Evolutionary conservation across 2,113 vertebrate species (phyloP).

Genomic region (Pungitius pungitius): DNA sequence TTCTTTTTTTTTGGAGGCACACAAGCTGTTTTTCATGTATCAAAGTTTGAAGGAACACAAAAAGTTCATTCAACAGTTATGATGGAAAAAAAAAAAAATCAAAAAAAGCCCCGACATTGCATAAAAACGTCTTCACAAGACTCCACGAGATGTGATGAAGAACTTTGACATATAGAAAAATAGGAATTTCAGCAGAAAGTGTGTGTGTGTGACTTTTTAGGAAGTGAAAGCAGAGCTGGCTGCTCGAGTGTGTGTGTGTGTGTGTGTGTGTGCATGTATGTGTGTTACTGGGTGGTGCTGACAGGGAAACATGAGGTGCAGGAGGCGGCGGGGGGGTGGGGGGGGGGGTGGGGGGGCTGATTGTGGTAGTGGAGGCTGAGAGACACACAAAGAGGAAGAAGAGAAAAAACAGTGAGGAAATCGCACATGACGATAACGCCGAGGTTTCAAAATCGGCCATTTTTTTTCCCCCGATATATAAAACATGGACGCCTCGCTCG

Average conservation of each 20-base stretch:
- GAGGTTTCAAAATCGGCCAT: conserved; percentile 31
- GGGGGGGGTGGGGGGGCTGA: background rate
- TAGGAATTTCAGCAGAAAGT: conserved; percentile 56
- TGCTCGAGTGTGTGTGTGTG: conserved; percentile 34
- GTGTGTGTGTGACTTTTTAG: conserved; percentile 63
- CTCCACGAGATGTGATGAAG: conserved; percentile 47
- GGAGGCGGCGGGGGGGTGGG: background rate
- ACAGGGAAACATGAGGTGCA: conserved; percentile 64
- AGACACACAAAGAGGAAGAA: conserved; percentile 66
- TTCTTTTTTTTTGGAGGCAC: background rate
- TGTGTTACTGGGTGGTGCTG: conserved; percentile 49
- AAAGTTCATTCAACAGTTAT: conserved; percentile 51
- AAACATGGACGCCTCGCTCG: conserved; percentile 44
- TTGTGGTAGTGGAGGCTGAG: background rate
- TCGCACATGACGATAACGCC: conserved; percentile 54
- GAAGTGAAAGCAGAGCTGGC: conserved; percentile 77
- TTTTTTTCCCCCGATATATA: conserved; percentile 52
- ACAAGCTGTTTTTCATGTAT: background rate
- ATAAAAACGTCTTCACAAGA: conserved; percentile 40
- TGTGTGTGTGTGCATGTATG: conserved; percentile 38
- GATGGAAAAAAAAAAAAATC: conserved; percentile 25
- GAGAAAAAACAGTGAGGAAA: conserved; percentile 73
- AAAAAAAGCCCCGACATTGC: conserved; percentile 21
- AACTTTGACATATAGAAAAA: conserved; percentile 69
- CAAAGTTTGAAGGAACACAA: background rate